Evolutionary conservation across 1,140 invertebrate species (phyloP).

Genomic region (Mya arenaria): DNA sequence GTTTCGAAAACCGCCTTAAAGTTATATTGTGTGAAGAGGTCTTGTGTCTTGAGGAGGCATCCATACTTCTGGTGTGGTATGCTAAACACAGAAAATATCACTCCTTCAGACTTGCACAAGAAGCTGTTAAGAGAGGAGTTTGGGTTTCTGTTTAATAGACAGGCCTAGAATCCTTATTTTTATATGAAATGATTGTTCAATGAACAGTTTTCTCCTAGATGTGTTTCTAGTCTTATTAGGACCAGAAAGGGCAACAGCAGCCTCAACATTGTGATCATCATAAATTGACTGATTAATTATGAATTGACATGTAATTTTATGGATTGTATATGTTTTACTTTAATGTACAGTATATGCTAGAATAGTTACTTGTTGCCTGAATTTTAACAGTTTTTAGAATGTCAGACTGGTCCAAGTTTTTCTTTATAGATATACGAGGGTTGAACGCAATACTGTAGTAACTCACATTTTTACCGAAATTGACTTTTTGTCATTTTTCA

Average conservation of each 20-base stretch:
- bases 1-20: not conserved
- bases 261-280: conserved; percentile 37
- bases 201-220: conserved; percentile 37
- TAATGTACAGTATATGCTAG: conserved; percentile 33
- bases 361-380: conserved; percentile 35
- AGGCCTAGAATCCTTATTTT: conserved; percentile 35
- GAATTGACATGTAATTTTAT: conserved; percentile 38
- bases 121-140: conserved; percentile 38
- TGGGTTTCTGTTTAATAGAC: conserved; percentile 35
- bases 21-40: conserved; percentile 22
- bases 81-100: not conserved
- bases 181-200: conserved; percentile 35
- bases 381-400: conserved; percentile 37
- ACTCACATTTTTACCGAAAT: conserved; percentile 35
- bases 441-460: conserved; percentile 25
- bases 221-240: conserved; percentile 35
- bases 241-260: conserved; percentile 35
- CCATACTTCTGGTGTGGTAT: conserved; percentile 29
- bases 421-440: conserved; percentile 30
- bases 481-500: conserved; percentile 36
- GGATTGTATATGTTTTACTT: conserved; percentile 33
- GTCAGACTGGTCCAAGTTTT: conserved; percentile 29
- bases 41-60: conserved; percentile 24
- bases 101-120: too few species aligned
- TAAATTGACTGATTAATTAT: conserved; percentile 38